Base-by-base conservation (phyloP, 2,797 vertebrate species). In the Lutjanus campechanus region DNA sequence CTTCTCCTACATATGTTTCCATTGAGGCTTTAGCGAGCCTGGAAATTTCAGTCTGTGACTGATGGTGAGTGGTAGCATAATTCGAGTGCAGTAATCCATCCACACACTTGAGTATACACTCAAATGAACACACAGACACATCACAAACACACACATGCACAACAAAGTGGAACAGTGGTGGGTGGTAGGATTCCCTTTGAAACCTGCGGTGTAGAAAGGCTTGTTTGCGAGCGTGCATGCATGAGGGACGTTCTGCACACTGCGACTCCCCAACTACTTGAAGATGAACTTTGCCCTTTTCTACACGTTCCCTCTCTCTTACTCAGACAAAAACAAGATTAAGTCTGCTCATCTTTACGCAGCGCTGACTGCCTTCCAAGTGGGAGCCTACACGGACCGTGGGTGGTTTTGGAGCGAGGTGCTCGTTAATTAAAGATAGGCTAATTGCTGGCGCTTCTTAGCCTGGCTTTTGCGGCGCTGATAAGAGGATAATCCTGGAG, bases 361-460 rank as follows among this genome's bases (percentile, higher is more conserved):
- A 6, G 77, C n/a, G 43, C 87, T 83, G 91, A 83, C 89, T 88
- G 91, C 85, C 82, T 92, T 90, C 90, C 91, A 89, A 93, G 85
- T 66, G 86, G 90, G 86, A 91, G 89, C 85, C 88, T 82, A 70
- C 89, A 71, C 40, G 86, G 90, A 77, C 89, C 79, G 93, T 95
- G 93, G 91, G 93, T 95, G 93, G 92, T 92, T 94, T 92, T 93
- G 92, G 92, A 92, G 88, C 87, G 85, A 91, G 91, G 90, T 89
- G 89, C 93, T 95, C 92, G 92, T 95, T 96, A 96, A 96, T 96
- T 95, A 96, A 96, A 95, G 95, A 94, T 94, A 92, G 94, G 94
- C 91, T 96, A 95, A 96, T 96, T 95, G 95, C 93, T 93, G 91
- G 89, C 76, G 89, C 91, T 94, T 93, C 94, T 95, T 93, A 95